Evolutionary conservation across 2,888 invertebrate species (phyloP), one percentile per base, ranked within the genome.

Genomic region (Ditylenchus weischeri): DNA sequence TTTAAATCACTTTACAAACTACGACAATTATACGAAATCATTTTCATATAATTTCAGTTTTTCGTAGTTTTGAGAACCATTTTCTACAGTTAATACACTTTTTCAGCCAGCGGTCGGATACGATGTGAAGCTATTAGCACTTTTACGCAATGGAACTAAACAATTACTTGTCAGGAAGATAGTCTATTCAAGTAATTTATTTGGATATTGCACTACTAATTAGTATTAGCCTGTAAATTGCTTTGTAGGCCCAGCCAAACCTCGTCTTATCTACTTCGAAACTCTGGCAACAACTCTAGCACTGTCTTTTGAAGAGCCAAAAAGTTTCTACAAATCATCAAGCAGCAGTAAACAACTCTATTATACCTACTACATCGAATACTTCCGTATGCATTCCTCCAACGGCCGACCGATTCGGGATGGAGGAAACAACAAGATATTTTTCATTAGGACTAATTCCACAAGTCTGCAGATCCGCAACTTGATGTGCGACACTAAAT

Each of bases 311-410:
- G 59, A 19, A 19, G 43, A 36, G n/a, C 35, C 43, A 13, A 19
- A 29, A n/a, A 59, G 36, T 59, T 11, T 21, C 23, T 59, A 54
- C 54, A 54, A 11, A 29, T 3, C 54, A 18, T 54, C 50, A 50
- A 6, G 11, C 29, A 6, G 23, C 59, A 29, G 23, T 18, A 23
- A 54, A 10, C 10, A 8, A 13, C 8, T 38, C 19, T 21, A 11
- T 21, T 64, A 64, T 38, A 50, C 57, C 38, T 64, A 54, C 54
- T 64, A 64, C 57, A 36, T 64, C 36, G 64, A 64, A 57, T 64
- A 64, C 54, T 64, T 64, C 35, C 64, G 51, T 38, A 36, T 51
- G 35, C 49, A 43, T n/a, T 8, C n/a, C 11, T 48, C 49, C 35
- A 29, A 54, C 35, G 35, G 38, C n/a, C 15, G 54, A 63, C n/a